Evolutionary conservation across 2,888 invertebrate species (phyloP).

Genomic region (Trissolcus brochymenae): DNA sequence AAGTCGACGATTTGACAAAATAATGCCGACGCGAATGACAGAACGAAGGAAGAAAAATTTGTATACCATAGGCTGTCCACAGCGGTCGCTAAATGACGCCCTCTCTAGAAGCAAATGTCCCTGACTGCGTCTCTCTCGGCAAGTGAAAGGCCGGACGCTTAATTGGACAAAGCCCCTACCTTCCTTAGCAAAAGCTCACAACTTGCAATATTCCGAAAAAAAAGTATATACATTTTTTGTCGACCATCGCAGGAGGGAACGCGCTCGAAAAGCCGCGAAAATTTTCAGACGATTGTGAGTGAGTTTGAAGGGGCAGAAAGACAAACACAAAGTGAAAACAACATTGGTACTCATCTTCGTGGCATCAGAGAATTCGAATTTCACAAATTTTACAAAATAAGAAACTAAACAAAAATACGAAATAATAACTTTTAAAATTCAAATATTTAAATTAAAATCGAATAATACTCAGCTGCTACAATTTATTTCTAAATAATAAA

Average conservation of each 20-base stretch:
- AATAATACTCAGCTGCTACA: conserved; percentile 10
- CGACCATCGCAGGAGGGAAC: conserved; percentile 25
- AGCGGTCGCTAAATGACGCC: conserved; percentile 57
- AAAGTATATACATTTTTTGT: conserved; percentile 68
- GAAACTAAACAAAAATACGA: not conserved
- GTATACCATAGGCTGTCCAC: conserved; percentile 62
- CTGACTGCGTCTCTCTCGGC: conserved; percentile 50
- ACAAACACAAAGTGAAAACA: not conserved
- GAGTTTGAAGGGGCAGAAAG: not conserved
- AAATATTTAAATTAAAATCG: too few relatives aligned
- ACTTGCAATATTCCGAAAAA: conserved; percentile 72
- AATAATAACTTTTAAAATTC: conserved; percentile 15
- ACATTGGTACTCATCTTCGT: not conserved
- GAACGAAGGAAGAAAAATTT: conserved; percentile 62
- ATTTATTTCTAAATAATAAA: conserved; percentile 51
- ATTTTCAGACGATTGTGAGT: conserved; percentile 30
- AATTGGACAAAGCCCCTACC: conserved; percentile 76
- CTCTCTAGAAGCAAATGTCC: conserved; percentile 74
- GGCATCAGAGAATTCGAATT: not conserved
- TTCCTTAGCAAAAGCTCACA: conserved; percentile 68
- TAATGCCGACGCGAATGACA: conserved; percentile 62
- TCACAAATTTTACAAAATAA: not conserved
- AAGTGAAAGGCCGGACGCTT: conserved; percentile 73
- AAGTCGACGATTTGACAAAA: conserved; percentile 70
- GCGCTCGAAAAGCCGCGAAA: conserved; percentile 51